These are phyloP conservation scores for Solen grandis DNA, from an alignment of 1,140 invertebrate species.

Conservation along the genomic window DNA sequence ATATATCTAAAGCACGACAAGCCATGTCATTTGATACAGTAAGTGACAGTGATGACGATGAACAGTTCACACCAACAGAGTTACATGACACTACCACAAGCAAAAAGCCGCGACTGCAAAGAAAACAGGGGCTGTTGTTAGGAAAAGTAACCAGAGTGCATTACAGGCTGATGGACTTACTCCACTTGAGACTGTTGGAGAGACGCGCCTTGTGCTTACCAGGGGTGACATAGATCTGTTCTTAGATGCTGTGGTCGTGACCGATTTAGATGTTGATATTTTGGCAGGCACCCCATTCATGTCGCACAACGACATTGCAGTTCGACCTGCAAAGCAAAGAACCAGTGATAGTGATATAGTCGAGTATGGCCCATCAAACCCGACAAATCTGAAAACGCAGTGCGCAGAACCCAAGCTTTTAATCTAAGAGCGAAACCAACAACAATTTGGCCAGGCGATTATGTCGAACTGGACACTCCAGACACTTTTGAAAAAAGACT, in stretches of 20 bases:
- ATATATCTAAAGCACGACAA: no score
- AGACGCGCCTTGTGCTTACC: conserved; percentile 6
- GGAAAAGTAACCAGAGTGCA: neutral
- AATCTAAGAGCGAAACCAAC: neutral
- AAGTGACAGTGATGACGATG: no score
- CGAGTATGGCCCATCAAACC: conserved; percentile 2
- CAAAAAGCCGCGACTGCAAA: neutral
- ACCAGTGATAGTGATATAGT: neutral
- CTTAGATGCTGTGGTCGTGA: conserved; percentile 39
- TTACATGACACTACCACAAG: no score
- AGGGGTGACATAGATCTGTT: conserved; percentile 2
- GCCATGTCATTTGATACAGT: no score
- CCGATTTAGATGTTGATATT: conserved; percentile 36
- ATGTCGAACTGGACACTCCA: conserved; percentile 38
- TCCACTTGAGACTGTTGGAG: neutral
- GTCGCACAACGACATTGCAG: conserved; percentile 35
- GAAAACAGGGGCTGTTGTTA: neutral
- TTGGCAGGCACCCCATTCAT: conserved; percentile 53
- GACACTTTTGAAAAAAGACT: neutral
- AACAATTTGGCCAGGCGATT: conserved; percentile 33
- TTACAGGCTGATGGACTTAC: neutral
- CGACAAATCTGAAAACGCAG: neutral
- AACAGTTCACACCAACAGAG: no score
- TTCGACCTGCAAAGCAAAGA: conserved; percentile 22
- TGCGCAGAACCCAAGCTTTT: neutral